phyloP scores from a whole-genome alignment of 2,113 vertebrate species.

The Okapia johnstoni region DNA sequence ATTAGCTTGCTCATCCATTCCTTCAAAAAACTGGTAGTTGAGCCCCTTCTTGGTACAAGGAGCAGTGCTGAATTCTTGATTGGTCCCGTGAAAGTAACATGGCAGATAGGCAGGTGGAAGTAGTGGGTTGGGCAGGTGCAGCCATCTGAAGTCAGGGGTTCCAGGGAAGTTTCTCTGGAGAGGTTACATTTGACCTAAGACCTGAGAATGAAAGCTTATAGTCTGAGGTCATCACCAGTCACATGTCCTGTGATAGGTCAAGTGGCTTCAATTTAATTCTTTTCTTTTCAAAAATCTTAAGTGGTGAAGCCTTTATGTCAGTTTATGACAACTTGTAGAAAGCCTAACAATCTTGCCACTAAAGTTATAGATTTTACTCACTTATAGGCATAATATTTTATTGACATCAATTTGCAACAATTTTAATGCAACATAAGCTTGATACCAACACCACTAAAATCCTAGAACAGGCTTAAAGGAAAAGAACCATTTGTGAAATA shows the following conservation, averaged over 20 bases:
- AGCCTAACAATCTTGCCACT: neutral
- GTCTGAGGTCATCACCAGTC: neutral
- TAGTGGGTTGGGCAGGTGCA: neutral
- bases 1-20: neutral
- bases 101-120: neutral
- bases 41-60: neutral
- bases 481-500: constrained; percentile 59
- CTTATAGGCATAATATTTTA: constrained; percentile 13
- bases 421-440: constrained; percentile 34
- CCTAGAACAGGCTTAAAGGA: constrained; percentile 29
- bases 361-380: constrained; percentile 38
- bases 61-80: neutral
- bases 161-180: neutral
- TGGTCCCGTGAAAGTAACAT: neutral
- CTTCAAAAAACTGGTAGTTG: neutral
- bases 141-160: neutral
- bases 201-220: neutral
- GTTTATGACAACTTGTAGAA: constrained; percentile 31
- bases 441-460: neutral
- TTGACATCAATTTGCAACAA: neutral
- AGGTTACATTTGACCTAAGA: neutral
- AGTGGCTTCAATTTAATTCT: constrained; percentile 15
- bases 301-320: neutral
- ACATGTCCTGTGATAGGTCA: neutral
- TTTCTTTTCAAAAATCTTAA: constrained; percentile 7